Evolutionary conservation across 2,888 invertebrate genomes (phyloP), one percentile per base, ranked within the genome.

Genomic region (Drosophila kambysellisi): DNA sequence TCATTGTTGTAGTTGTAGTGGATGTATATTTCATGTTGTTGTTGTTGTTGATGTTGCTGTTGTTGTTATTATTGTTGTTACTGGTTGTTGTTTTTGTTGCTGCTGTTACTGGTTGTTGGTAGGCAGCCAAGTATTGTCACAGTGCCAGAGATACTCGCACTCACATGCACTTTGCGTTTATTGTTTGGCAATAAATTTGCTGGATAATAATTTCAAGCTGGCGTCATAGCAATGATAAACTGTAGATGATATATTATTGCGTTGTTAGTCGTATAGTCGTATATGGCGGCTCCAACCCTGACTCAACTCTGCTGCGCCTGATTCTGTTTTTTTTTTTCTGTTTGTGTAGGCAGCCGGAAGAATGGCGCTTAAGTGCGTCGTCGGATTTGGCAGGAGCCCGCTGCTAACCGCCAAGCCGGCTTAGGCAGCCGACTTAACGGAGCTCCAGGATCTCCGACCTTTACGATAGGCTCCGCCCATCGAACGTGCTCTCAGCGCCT

Each of bases 151-250:
- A 53, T 46, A 54, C 41, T 64, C 70, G 64, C 68, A 63, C 60
- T 64, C 69, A 70, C 73, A 73, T 71, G 70, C 60, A 74, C 69
- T 68, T 66, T 78, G 79, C 88, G 78, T 83, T 86, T 84, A 91
- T 91, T 83, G 87, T 85, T 81, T 82, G 91, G 85, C 81, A 90
- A 91, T 91, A 91, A 91, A 91, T 91, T 91, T 76, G 82, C 81
- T 79, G 90, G 89, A 91, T 91, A 90, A 91, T 91, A 91, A 90
- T 90, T 91, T 89, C 82, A 83, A 89, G 86, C 90, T 90, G 91
- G 89, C 91, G 90, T 91, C 91, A 82, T 83, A 90, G 91, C 90
- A 86, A 91, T 91, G 91, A 91, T 90, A 91, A 91, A 89, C 91
- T 90, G 89, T 81, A 76, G 89, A 91, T 91, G 91, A 91, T 91